These are phyloP conservation scores for Psilopogon haemacephalus DNA, from an alignment of 2,113 vertebrate species.

Conservation along the genomic window DNA sequence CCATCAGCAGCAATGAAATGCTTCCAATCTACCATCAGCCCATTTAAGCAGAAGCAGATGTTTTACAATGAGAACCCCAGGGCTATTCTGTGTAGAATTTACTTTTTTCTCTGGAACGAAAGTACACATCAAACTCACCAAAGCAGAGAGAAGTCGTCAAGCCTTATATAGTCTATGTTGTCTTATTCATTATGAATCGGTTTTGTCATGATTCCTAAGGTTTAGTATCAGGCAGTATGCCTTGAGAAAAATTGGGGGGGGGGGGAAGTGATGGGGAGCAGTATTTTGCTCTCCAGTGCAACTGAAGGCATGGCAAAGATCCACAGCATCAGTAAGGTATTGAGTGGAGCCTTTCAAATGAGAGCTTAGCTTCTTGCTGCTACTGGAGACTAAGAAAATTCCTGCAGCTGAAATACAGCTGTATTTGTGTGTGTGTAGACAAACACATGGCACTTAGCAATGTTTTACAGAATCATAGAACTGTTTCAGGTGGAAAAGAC, in stretches of 20 bases:
- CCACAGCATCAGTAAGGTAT: not conserved
- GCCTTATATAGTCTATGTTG: not conserved
- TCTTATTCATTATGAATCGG: not conserved
- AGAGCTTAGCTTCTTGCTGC: not conserved
- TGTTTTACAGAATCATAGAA: no score
- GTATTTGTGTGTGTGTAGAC: accelerated
- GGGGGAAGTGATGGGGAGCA: not conserved
- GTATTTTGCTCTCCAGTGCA: not conserved
- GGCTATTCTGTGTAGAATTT: not conserved
- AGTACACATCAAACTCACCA: slow-evolving; percentile 21
- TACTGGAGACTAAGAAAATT: not conserved
- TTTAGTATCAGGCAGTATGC: not conserved
- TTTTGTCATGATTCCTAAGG: not conserved
- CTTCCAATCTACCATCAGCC: slow-evolving; percentile 5
- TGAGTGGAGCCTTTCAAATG: not conserved
- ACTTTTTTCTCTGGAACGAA: not conserved
- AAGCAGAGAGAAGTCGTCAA: slow-evolving; percentile 25
- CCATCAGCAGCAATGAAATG: slow-evolving; percentile 37
- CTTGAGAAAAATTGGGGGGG: not conserved
- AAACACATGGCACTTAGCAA: not conserved
- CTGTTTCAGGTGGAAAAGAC: no score
- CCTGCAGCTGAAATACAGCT: not conserved
- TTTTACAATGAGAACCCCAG: not conserved
- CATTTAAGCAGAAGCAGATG: slow-evolving; percentile 12
- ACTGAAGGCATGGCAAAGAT: not conserved